Conservation (phyloP, 2,113 vertebrate genomes). For the Rhinolophus sinicus region DNA sequence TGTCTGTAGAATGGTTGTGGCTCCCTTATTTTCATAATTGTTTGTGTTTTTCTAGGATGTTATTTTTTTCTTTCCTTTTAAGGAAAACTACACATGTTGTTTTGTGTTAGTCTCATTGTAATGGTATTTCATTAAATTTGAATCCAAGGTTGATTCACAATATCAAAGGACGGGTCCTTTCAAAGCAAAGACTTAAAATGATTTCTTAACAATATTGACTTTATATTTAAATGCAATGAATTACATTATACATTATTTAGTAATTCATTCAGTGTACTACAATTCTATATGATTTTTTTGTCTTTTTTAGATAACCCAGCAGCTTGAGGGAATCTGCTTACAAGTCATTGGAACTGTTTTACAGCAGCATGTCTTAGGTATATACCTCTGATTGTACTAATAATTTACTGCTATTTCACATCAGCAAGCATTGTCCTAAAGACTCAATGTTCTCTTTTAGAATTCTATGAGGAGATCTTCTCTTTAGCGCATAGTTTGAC, state of each 20-base stretch:
- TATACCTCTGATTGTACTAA: slow-evolving; percentile 16
- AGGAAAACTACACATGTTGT: not conserved
- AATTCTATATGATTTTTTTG: not conserved
- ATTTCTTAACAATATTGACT: not conserved
- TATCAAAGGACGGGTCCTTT: not conserved
- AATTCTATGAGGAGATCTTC: slow-evolving; percentile 99
- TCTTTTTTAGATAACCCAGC: slow-evolving; percentile 94
- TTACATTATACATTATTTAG: not conserved
- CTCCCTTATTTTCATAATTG: not conserved
- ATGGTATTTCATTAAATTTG: not conserved
- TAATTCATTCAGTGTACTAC: slow-evolving; percentile 24
- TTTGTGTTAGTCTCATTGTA: not conserved
- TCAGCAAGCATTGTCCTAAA: slow-evolving; percentile 35
- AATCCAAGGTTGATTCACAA: not conserved
- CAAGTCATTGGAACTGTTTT: slow-evolving; percentile 99
- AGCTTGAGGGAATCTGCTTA: slow-evolving; percentile 99
- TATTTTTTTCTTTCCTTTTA: not conserved
- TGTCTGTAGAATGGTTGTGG: not conserved
- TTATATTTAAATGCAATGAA: not conserved
- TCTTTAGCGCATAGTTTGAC: slow-evolving; percentile 98
- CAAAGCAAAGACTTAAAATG: not conserved
- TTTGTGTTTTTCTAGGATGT: not conserved
- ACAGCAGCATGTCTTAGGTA: slow-evolving; percentile 98
- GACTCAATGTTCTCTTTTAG: slow-evolving; percentile 82
- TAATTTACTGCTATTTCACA: not conserved